Evolutionary conservation across 1,140 invertebrate species (phyloP).

Genomic region (Zaprionus nigranus): DNA sequence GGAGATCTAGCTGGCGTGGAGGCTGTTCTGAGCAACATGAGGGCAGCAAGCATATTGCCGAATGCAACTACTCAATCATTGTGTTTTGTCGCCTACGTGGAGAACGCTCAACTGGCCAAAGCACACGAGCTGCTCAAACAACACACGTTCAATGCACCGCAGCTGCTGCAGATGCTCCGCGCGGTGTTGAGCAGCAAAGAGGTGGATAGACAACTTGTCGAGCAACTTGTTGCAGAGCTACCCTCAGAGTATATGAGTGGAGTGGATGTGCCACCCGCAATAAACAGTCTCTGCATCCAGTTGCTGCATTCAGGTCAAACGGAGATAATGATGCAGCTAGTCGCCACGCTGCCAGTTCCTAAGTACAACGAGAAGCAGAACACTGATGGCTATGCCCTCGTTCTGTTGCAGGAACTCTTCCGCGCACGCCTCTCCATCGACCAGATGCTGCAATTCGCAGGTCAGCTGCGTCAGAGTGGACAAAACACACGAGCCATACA

Average conservation of each 20-base stretch:
- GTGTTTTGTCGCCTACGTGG: slow-evolving; percentile 86
- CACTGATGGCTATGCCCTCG: slow-evolving; percentile 62
- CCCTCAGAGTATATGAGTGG: slow-evolving; percentile 56
- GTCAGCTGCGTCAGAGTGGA: slow-evolving; percentile 43
- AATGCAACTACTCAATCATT: slow-evolving; percentile 82
- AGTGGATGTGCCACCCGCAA: slow-evolving; percentile 54
- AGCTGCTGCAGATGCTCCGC: slow-evolving; percentile 70
- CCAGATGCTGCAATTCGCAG: slow-evolving; percentile 65
- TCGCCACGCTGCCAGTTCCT: slow-evolving; percentile 62
- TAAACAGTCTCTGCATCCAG: slow-evolving; percentile 67
- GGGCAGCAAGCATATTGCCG: slow-evolving; percentile 69
- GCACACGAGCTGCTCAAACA: slow-evolving; percentile 54
- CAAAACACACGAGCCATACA: slow-evolving; percentile 73
- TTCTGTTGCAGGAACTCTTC: slow-evolving; percentile 71
- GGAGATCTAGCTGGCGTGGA: slow-evolving; percentile 76
- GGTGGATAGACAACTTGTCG: slow-evolving; percentile 42
- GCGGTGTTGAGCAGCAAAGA: slow-evolving; percentile 11
- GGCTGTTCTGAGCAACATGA: slow-evolving; percentile 83
- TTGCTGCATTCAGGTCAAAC: slow-evolving; percentile 49
- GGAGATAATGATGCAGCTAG: slow-evolving; percentile 44
- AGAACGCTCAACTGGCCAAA: slow-evolving; percentile 61
- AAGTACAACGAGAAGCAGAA: slow-evolving; percentile 70
- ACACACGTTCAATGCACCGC: slow-evolving; percentile 50
- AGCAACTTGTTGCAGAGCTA: slow-evolving; percentile 55
- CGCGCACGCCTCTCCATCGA: slow-evolving; percentile 23